Conservation (phyloP, 2,888 invertebrate genomes). For the Oscheius myriophilus region DNA sequence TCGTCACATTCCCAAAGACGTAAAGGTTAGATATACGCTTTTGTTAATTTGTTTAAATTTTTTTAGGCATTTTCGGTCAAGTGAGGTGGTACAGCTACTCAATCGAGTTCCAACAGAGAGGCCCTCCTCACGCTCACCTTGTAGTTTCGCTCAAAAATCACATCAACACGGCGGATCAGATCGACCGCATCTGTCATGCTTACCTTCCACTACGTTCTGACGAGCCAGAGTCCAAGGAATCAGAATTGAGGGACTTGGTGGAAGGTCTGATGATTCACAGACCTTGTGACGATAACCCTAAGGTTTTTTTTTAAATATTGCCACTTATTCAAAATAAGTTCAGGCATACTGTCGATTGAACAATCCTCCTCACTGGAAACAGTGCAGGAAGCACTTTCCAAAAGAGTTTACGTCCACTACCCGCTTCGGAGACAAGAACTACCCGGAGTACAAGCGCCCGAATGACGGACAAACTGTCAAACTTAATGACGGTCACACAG, state of each 20-base stretch:
- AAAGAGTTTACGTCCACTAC: slow-evolving; percentile 4
- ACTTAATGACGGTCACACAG: too few relatives aligned
- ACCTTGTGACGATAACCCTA: slow-evolving; percentile 13
- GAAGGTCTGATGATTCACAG: slow-evolving; percentile 25
- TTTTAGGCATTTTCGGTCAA: slow-evolving; percentile 22
- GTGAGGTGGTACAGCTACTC: slow-evolving; percentile 26
- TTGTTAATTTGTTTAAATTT: too few relatives aligned
- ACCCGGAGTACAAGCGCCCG: slow-evolving; percentile 5
- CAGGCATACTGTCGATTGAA: slow-evolving; percentile 22
- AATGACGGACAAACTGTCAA: not conserved
- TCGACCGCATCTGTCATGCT: slow-evolving; percentile 16
- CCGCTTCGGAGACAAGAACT: not conserved
- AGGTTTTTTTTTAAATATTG: too few relatives aligned
- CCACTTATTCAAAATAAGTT: too few relatives aligned
- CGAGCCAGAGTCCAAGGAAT: not conserved
- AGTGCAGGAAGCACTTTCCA: slow-evolving; percentile 19
- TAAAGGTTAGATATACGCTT: too few relatives aligned
- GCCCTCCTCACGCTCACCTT: slow-evolving; percentile 29
- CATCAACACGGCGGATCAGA: slow-evolving; percentile 11
- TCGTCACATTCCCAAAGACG: not conserved
- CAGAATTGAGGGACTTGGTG: slow-evolving; percentile 6
- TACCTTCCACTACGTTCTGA: slow-evolving; percentile 9
- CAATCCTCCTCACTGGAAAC: slow-evolving; percentile 17
- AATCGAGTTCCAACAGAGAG: slow-evolving; percentile 30
- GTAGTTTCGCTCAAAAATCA: slow-evolving; percentile 10